Percentiles rank a stretch among this genome's conserved stretches.
These are phyloP conservation scores for Planococcus citri DNA, from an alignment of 1,140 invertebrate species.

Conservation along the genomic window DNA sequence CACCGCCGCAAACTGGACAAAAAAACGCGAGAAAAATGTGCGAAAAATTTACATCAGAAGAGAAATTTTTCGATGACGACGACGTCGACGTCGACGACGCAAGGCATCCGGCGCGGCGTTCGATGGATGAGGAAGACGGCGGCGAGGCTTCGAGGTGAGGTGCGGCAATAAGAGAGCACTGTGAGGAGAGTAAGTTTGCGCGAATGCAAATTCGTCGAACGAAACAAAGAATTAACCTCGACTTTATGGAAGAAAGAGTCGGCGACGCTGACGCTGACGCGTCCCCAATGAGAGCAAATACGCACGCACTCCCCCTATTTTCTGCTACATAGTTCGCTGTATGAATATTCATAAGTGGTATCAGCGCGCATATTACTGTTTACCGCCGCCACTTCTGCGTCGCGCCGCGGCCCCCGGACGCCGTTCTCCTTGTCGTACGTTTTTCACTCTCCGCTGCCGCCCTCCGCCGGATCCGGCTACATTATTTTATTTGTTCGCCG, in stretches of 20 bases:
- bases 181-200: too few relatives aligned
- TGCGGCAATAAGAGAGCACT: too few relatives aligned
- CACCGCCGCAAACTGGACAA: too few relatives aligned
- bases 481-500: conserved; percentile 13
- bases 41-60: too few relatives aligned
- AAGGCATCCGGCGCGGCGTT: too few relatives aligned
- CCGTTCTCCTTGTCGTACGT: neutral
- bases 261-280: neutral
- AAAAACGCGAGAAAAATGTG: too few relatives aligned
- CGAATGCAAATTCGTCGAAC: neutral
- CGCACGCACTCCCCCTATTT: neutral
- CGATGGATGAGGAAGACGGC: too few relatives aligned
- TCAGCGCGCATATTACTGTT: conserved; percentile 14
- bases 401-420: neutral
- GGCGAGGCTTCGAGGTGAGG: too few relatives aligned
- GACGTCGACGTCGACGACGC: too few relatives aligned
- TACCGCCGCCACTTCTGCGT: too few relatives aligned
- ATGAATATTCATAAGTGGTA: conserved; percentile 19
- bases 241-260: neutral
- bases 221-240: neutral
- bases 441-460: neutral
- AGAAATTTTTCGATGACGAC: too few relatives aligned
- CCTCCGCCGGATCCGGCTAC: neutral
- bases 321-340: conserved; percentile 8
- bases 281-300: neutral